Evolutionary conservation across 2,797 vertebrate genomes (phyloP).

Genomic region (Cichlasoma orientale): DNA sequence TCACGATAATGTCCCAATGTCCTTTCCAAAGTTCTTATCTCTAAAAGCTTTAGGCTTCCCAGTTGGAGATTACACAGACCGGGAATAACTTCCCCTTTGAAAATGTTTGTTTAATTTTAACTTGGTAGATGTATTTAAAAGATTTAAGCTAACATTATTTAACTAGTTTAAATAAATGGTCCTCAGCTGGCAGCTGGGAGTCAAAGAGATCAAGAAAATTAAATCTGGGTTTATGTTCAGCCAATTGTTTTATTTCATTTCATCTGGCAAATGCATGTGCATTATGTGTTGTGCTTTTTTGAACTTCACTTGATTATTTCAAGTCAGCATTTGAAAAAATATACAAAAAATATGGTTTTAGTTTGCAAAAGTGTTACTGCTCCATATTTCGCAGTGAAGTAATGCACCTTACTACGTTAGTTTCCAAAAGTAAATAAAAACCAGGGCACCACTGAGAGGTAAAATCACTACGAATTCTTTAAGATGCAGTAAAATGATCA

Average conservation of each 20-base stretch:
- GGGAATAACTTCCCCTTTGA: conserved; percentile 20
- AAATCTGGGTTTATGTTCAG: neutral
- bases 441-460: neutral
- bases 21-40: neutral
- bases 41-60: neutral
- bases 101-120: conserved; percentile 43
- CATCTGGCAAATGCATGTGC: neutral
- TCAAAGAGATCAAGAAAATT: conserved; percentile 5
- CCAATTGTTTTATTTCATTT: conserved; percentile 4
- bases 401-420: neutral
- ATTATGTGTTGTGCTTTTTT: neutral
- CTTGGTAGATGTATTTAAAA: conserved; percentile 26
- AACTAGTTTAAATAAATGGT: neutral
- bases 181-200: conserved; percentile 6
- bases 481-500: neutral
- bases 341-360: neutral
- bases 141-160: conserved; percentile 13
- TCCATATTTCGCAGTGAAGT: neutral
- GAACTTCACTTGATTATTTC: neutral
- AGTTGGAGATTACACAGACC: conserved; percentile 23
- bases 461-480: neutral
- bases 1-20: neutral
- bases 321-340: neutral
- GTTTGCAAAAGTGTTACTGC: neutral
- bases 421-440: neutral